Evolutionary conservation across 1,140 invertebrate species (phyloP).

Genomic region (Drosophila sp.): DNA sequence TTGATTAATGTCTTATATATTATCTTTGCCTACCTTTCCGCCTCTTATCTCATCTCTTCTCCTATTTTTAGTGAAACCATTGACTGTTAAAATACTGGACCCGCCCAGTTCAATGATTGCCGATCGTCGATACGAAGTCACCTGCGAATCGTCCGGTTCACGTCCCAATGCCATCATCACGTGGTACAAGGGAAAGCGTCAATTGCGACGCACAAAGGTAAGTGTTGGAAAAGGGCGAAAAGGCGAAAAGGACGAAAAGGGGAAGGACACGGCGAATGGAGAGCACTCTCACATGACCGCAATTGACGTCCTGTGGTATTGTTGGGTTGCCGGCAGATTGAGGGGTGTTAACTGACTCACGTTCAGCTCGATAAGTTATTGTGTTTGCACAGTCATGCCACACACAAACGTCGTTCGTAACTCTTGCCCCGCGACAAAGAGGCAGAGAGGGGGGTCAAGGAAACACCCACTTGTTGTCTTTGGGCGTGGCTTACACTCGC

Average conservation of each 20-base stretch:
- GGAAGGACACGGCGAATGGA: slow-evolving; percentile 10
- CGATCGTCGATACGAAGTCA: slow-evolving; percentile 91
- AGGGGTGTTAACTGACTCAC: slow-evolving; percentile 72
- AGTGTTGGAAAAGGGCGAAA: slow-evolving; percentile 57
- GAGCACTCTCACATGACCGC: slow-evolving; percentile 59
- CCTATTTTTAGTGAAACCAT: slow-evolving; percentile 89
- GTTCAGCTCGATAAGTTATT: slow-evolving; percentile 81
- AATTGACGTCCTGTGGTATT: slow-evolving; percentile 61
- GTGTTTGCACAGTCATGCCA: slow-evolving; percentile 80
- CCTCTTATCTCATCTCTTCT: slow-evolving; percentile 16
- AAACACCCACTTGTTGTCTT: slow-evolving; percentile 73
- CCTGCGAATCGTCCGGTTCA: slow-evolving; percentile 93
- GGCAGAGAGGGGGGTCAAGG: slow-evolving; percentile 3
- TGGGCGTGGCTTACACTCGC: slow-evolving; percentile 74
- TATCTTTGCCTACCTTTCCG: no score
- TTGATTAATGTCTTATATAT: no score
- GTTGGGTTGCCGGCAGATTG: slow-evolving; percentile 10
- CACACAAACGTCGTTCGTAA: slow-evolving; percentile 62
- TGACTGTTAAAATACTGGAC: slow-evolving; percentile 90
- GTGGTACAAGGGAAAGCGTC: slow-evolving; percentile 93
- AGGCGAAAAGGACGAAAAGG: no score
- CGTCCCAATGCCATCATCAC: slow-evolving; percentile 93
- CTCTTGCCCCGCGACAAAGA: slow-evolving; percentile 38
- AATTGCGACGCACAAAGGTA: slow-evolving; percentile 91
- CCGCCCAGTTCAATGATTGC: slow-evolving; percentile 88